Evolutionary conservation across 2,888 invertebrate genomes (phyloP).

Genomic region (Mimumesa dahlbomi): DNA sequence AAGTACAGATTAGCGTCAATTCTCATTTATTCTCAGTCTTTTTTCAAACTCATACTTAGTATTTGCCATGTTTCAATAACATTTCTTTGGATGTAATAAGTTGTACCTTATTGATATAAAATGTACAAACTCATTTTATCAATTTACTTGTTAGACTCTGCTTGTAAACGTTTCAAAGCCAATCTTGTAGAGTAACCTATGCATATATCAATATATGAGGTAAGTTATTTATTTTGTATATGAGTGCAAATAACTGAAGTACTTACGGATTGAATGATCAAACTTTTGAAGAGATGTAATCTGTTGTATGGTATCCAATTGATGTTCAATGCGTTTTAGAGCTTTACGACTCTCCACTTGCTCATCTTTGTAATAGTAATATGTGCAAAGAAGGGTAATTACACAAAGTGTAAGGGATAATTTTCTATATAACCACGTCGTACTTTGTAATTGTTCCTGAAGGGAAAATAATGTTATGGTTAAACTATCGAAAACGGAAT

Average conservation of each 20-base stretch:
- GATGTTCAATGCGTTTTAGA: constrained; percentile 72
- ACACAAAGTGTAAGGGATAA: constrained; percentile 65
- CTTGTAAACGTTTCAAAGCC: constrained; percentile 58
- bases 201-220: too few relatives aligned
- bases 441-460: constrained; percentile 60
- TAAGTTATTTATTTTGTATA: too few relatives aligned
- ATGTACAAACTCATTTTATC: not conserved
- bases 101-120: too few relatives aligned
- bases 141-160: constrained; percentile 5
- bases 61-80: too few relatives aligned
- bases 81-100: too few relatives aligned
- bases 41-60: too few relatives aligned
- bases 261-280: constrained; percentile 59
- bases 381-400: constrained; percentile 68
- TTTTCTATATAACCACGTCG: constrained; percentile 73
- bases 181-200: constrained; percentile 71
- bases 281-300: constrained; percentile 36
- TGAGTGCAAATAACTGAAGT: constrained; percentile 1
- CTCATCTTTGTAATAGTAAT: constrained; percentile 70
- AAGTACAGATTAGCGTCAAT: not conserved
- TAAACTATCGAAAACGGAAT: too few relatives aligned
- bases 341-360: constrained; percentile 69
- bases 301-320: constrained; percentile 63
- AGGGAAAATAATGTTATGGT: not conserved
- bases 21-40: not conserved